Conservation (phyloP, 2,888 invertebrate species). For the Luffia ferchaultella region DNA sequence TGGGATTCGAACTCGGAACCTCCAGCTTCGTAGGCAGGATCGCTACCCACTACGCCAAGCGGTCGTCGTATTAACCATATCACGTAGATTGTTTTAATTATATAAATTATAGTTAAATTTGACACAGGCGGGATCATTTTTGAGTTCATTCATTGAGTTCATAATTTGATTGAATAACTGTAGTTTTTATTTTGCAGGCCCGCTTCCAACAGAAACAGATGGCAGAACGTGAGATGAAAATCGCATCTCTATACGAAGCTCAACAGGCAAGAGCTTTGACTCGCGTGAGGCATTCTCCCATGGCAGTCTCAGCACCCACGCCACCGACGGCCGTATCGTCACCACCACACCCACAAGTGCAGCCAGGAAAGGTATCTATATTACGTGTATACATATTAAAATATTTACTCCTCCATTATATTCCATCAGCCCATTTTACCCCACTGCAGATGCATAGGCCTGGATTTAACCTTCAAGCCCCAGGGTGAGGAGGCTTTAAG, state of each 20-base stretch:
- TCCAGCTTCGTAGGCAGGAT: no score
- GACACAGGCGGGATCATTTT: background rate
- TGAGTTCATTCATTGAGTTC: background rate
- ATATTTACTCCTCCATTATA: background rate
- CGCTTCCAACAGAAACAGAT: slow-evolving; percentile 84
- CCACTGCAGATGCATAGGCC: background rate
- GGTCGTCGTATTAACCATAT: background rate
- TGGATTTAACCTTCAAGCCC: background rate
- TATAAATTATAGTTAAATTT: background rate
- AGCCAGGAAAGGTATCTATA: slow-evolving; percentile 46
- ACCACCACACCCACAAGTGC: slow-evolving; percentile 19
- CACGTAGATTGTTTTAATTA: background rate
- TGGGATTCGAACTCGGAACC: no score
- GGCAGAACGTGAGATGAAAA: slow-evolving; percentile 81
- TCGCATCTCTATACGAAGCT: slow-evolving; percentile 73
- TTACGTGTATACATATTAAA: no score
- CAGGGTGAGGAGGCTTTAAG: background rate
- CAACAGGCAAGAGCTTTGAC: slow-evolving; percentile 73
- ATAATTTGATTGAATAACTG: background rate
- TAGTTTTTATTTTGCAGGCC: slow-evolving; percentile 64
- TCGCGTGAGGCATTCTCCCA: slow-evolving; percentile 42
- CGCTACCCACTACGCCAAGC: background rate
- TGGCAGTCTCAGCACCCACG: slow-evolving; percentile 32
- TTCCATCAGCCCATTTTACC: background rate
- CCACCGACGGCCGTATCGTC: slow-evolving; percentile 29